Conservation (phyloP, 2,113 vertebrate species). For the Athene noctua region DNA sequence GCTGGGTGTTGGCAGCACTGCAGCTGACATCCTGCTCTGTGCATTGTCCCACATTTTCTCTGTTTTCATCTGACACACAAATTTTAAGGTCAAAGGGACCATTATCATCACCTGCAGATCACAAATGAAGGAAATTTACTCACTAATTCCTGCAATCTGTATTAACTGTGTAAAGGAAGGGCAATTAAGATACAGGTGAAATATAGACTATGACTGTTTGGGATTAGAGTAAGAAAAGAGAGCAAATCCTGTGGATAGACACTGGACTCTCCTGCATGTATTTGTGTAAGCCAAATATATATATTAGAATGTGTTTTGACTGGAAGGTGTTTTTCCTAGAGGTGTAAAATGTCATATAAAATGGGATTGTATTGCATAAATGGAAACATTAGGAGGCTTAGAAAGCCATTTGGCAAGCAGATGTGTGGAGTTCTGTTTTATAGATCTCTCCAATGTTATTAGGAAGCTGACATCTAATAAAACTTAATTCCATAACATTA, state of each 20-base stretch:
- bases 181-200: not conserved
- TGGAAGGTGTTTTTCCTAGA: conserved; percentile 26
- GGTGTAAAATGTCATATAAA: conserved; percentile 43
- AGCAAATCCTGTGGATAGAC: not conserved
- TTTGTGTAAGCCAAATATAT: not conserved
- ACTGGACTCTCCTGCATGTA: not conserved
- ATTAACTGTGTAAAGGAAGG: not conserved
- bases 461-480: conserved; percentile 41
- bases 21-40: not conserved
- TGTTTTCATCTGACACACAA: not conserved
- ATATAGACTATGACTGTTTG: not conserved
- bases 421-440: conserved; percentile 18
- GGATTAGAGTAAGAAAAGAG: not conserved
- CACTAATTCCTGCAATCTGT: not conserved
- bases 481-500: conserved; percentile 25
- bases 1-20: not conserved
- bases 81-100: not conserved
- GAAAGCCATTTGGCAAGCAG: conserved; percentile 39
- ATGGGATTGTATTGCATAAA: conserved; percentile 27
- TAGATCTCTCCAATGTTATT: conserved; percentile 2
- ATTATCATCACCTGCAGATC: not conserved
- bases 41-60: not conserved
- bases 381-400: conserved; percentile 36
- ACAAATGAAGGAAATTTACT: not conserved
- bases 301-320: conserved; percentile 13